These are phyloP conservation scores for Amblyopsis hoosieri DNA, from an alignment of 2,797 vertebrate genomes.

Conservation along the genomic window DNA sequence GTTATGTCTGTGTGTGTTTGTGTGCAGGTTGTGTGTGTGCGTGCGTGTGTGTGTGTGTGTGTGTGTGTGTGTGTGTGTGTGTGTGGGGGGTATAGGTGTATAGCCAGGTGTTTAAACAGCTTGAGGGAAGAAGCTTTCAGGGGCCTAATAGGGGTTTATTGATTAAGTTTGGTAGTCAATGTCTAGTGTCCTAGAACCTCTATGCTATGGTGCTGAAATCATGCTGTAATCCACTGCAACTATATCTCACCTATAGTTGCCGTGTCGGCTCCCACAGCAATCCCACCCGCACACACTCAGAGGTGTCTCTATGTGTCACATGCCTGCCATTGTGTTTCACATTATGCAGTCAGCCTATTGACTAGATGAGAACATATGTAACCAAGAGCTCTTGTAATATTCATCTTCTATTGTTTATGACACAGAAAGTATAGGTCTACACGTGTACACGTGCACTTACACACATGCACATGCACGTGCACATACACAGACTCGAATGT, in stretches of 20 bases:
- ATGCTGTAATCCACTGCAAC: constrained; percentile 41
- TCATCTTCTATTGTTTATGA: constrained; percentile 10
- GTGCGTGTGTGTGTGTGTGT: no score
- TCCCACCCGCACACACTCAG: constrained; percentile 49
- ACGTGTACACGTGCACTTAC: constrained; percentile 1
- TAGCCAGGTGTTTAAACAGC: no score
- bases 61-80: no score
- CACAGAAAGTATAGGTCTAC: constrained; percentile 1
- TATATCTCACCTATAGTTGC: constrained; percentile 46
- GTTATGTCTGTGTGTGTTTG: no score
- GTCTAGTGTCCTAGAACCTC: no score
- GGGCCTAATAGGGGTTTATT: no score
- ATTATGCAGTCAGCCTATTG: constrained; percentile 31
- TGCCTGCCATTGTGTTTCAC: constrained; percentile 32
- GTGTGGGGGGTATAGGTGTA: no score
- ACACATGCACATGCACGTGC: background rate
- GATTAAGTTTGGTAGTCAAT: no score
- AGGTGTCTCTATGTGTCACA: background rate
- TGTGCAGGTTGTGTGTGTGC: no score
- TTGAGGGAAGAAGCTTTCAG: no score
- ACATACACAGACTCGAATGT: background rate
- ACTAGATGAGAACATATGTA: constrained; percentile 36
- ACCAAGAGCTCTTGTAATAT: constrained; percentile 13
- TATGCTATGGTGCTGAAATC: constrained; percentile 29
- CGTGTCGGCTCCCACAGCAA: constrained; percentile 28